Base-by-base conservation (phyloP, 2,888 invertebrate species). In the Aporophyla lueneburgensis region DNA sequence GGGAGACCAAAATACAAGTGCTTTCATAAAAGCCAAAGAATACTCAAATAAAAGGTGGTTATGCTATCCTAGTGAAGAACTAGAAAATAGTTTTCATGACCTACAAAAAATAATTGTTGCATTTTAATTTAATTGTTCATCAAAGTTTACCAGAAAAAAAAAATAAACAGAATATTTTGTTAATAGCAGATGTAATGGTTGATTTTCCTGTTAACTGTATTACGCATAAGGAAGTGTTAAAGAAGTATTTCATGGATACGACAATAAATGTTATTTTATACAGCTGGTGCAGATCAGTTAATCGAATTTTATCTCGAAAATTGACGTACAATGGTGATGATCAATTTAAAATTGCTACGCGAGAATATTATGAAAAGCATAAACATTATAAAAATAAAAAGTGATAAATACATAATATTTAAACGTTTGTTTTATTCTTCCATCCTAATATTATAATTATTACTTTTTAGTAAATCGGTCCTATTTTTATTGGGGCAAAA, bases 1-100 rank as follows among this genome's bases (percentile, higher is more conserved):
- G 7, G 21, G 14, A 66, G 27, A 66, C 27, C 19, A 33, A 33
- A 66, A 33, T 33, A 33, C 21, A 33, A 66, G 14, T 51, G 12
- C 3, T 21, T 66, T 66, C 19, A 66, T 33, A 51, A 66, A 51
- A 51, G 51, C 66, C 7, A 53, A 65, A 49, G 49, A 65, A 49
- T 49, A 65, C 19, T 1, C 0, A 10, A 49, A 49, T 43, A 65
- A 65, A 66, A 66, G 14, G 14, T 63, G 63, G 63, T 21, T 63
- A 19, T 63, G 24, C 19, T 46, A 46, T 19, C 24, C 24, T 9
- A 63, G 14, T 6, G 24, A 63, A 63, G 43, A 46, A 24, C 24
- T 63, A 46, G 24, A 24, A 33, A 63, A 63, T 24, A 46, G 46
- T 3, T 63, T 46, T 10, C 46, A 63, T 19, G 24, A 63, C 46